Evolutionary conservation across 2,888 invertebrate species (phyloP).

Genomic region (Molanna angustata): DNA sequence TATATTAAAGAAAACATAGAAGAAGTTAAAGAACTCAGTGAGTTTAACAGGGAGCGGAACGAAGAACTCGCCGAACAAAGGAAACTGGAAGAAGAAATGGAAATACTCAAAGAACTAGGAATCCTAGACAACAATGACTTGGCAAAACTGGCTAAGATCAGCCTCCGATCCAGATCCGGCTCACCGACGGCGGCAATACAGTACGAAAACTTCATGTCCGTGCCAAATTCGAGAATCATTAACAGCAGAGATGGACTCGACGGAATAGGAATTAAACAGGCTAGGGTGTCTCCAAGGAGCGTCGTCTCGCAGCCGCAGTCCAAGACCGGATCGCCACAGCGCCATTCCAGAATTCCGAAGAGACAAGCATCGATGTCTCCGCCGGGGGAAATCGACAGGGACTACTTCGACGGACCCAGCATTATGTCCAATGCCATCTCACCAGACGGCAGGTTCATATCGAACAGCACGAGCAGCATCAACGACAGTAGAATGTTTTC

Average conservation of each 20-base stretch:
- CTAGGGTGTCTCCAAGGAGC: slow-evolving; percentile 11
- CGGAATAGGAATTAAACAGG: slow-evolving; percentile 15
- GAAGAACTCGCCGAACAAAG: slow-evolving; percentile 49
- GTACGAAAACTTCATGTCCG: slow-evolving; percentile 39
- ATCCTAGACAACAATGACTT: slow-evolving; percentile 46
- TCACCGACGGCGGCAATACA: slow-evolving; percentile 46
- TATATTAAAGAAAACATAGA: slow-evolving; percentile 52
- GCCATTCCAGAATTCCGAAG: slow-evolving; percentile 50
- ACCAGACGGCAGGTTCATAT: slow-evolving; percentile 42
- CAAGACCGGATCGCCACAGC: slow-evolving; percentile 50
- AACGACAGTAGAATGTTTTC: slow-evolving; percentile 38
- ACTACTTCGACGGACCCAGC: slow-evolving; percentile 12
- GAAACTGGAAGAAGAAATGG: slow-evolving; percentile 49
- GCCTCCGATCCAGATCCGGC: slow-evolving; percentile 47
- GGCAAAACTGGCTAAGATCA: slow-evolving; percentile 45
- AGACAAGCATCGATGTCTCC: slow-evolving; percentile 51
- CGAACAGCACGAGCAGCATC: slow-evolving; percentile 52
- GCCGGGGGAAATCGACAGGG: slow-evolving; percentile 36
- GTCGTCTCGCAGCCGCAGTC: slow-evolving; percentile 51
- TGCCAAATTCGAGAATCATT: slow-evolving; percentile 18
- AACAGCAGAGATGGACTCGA: slow-evolving; percentile 18
- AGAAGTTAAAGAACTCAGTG: slow-evolving; percentile 50
- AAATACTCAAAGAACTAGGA: slow-evolving; percentile 51
- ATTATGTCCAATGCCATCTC: slow-evolving; percentile 27
- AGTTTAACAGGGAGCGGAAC: slow-evolving; percentile 51